A percentile compares a stretch with the other conserved stretches of the same genome.
phyloP scores from a whole-genome alignment of 2,888 invertebrate species.

The Ectropis crepuscularia region DNA sequence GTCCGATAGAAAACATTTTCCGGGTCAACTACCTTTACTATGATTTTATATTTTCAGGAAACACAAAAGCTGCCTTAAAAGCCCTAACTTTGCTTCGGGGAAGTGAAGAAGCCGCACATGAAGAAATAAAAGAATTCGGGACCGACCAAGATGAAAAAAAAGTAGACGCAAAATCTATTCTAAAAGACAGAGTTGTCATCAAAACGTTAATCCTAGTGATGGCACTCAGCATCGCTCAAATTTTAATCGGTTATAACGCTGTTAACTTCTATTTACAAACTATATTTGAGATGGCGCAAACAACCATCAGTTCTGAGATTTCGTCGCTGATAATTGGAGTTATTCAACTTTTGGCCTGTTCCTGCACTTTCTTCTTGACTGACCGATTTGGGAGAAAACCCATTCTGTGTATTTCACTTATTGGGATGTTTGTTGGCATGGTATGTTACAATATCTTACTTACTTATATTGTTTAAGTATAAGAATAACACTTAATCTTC shows the following conservation, averaged over 20 bases:
- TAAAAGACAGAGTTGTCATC: constrained; percentile 46
- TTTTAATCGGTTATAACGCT: constrained; percentile 52
- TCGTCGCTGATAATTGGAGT: constrained; percentile 56
- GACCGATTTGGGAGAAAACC: constrained; percentile 53
- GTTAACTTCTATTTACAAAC: constrained; percentile 56
- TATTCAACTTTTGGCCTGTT: constrained; percentile 51
- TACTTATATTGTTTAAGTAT: too few species aligned
- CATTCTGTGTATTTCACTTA: constrained; percentile 45
- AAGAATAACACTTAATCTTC: too few species aligned
- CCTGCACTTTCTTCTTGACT: constrained; percentile 45
- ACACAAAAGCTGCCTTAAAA: constrained; percentile 34
- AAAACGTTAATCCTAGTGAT: constrained; percentile 47
- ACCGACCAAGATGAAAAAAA: neutral
- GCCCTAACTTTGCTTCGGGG: constrained; percentile 45
- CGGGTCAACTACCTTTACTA: too few species aligned
- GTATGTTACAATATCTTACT: constrained; percentile 42
- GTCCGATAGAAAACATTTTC: too few species aligned
- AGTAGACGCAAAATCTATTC: constrained; percentile 26
- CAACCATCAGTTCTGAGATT: constrained; percentile 51
- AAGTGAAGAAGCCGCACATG: constrained; percentile 40
- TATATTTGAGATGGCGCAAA: constrained; percentile 54
- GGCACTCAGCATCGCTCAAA: constrained; percentile 43
- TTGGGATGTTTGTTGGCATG: constrained; percentile 55
- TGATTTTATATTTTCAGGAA: constrained; percentile 12
- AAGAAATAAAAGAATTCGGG: constrained; percentile 47